Conservation (phyloP, 2,888 invertebrate species). For the Macropis europaea region DNA sequence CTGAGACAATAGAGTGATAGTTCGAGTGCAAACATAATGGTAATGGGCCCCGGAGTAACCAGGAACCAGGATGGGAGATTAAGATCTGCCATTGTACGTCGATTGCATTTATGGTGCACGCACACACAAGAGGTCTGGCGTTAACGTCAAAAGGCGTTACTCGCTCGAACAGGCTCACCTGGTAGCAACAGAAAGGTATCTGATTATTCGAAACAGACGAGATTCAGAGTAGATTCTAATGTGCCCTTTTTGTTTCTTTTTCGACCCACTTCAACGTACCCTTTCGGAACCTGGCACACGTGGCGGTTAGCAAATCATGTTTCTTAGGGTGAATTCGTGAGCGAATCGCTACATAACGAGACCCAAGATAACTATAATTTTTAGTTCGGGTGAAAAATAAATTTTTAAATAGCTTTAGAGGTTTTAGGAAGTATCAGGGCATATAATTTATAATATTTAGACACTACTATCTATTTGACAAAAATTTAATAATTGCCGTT, state of each 20-base stretch:
- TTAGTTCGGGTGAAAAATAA: too few species aligned
- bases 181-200: slow-evolving; percentile 58
- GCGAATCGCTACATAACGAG: not conserved
- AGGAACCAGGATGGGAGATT: slow-evolving; percentile 76
- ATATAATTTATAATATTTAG: too few species aligned
- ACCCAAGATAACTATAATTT: not conserved
- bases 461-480: too few species aligned
- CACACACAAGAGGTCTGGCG: slow-evolving; percentile 68
- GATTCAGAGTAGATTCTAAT: slow-evolving; percentile 69
- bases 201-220: slow-evolving; percentile 57
- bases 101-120: slow-evolving; percentile 65
- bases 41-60: slow-evolving; percentile 71
- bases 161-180: slow-evolving; percentile 73
- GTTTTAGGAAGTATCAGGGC: too few species aligned
- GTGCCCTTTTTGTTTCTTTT: slow-evolving; percentile 55
- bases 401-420: too few species aligned
- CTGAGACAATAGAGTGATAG: slow-evolving; percentile 69
- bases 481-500: too few species aligned
- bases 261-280: slow-evolving; percentile 9
- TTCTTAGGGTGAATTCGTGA: not conserved
- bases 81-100: slow-evolving; percentile 74
- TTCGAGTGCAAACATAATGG: slow-evolving; percentile 69
- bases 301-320: slow-evolving; percentile 13
- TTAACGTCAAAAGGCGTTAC: slow-evolving; percentile 78
- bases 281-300: not conserved